Base-by-base conservation (phyloP, 2,113 vertebrate genomes). In the Entomyzon cyanotis region DNA sequence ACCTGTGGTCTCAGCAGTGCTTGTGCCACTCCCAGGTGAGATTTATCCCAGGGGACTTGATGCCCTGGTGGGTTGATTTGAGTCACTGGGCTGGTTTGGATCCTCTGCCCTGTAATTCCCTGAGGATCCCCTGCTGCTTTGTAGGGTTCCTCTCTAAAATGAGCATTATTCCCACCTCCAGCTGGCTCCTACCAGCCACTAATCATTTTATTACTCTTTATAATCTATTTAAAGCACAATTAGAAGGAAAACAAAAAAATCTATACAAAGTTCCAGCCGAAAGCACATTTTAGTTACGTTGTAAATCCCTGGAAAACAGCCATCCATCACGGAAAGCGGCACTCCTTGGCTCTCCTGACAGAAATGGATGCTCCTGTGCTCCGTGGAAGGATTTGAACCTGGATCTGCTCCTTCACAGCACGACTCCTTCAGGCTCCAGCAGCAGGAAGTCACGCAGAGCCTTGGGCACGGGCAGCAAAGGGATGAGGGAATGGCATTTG, bases 391-490 rank as follows among this genome's bases (percentile, higher is more conserved):
- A 2, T 2, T 15, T 4, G 4, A 33, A 33, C 5, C 33, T 20
- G 8, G 4, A 15, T 5, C 1, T 19, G 58, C 24, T 46, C 24
- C 20, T 15, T 98, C 97, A 97, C 16, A 41, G 56, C 74, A 99
- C 23, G 3, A 92, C 12, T 6, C 98, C 98, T 39, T 97, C 85
- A 1, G 98, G 97, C 50, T 98, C 94, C 93, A 99, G 68, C 39
- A 98, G 97, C 22, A 99, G 96, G 56, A 98, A 98, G 1, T 82
- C 75, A 1, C n/a, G 90, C 63, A 98, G 86, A 2, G 94, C 3
- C 50, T 33, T 75, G 11, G 98, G 98, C 63, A 98, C 20, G 3
- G 98, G 97, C 21, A 98, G 75, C 68, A 59, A 65, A 7, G 98
- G 97, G 16, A 98, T 67, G 2, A 97, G 78, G 80, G 33, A 28